Evolutionary conservation across 2,888 invertebrate species (phyloP), one percentile per base, ranked within the genome.

Genomic region (Fabriciana adippe): DNA sequence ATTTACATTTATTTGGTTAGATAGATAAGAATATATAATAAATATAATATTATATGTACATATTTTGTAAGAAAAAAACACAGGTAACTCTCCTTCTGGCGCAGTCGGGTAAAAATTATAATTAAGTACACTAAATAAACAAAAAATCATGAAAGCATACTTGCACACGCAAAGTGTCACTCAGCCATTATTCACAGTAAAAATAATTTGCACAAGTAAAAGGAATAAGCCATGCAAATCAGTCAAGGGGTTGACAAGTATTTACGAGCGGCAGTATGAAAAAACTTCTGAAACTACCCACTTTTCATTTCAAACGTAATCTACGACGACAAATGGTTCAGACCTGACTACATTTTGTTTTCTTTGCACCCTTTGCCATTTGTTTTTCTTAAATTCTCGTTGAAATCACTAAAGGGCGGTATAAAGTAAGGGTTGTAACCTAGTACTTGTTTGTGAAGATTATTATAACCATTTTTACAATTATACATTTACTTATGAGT

Each of bases 271-370:
- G 63, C 73, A 72, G 81, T 78, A 78, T 79, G 79, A 81, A 84
- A 83, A 80, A 86, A 87, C 83, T 84, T 84, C 80, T 78, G 72
- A 81, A 86, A 88, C 88, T 86, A 89, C 85, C 86, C 86, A 84
- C 89, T 89, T 89, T 88, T 90, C 89, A 90, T 89, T 90, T 88
- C 83, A 84, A 84, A 87, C 82, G 87, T 85, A 90, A 90, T 89
- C 89, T 89, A 90, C 87, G 79, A 75, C 78, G 83, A 84, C 83
- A 84, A 84, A 84, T 89, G 89, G 78, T 84, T 86, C 79, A 88
- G 89, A 89, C 89, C 86, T 90, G 89, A 88, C 89, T 84, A 78
- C 80, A 74, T 79, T 81, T 59, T 70, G 68, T 73, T 72, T 67
- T 68, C 62, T 18, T 67, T 61, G 31, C 53, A 57, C 55, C 15